Base-by-base conservation (phyloP, 2,888 invertebrate species). In the Actias luna region DNA sequence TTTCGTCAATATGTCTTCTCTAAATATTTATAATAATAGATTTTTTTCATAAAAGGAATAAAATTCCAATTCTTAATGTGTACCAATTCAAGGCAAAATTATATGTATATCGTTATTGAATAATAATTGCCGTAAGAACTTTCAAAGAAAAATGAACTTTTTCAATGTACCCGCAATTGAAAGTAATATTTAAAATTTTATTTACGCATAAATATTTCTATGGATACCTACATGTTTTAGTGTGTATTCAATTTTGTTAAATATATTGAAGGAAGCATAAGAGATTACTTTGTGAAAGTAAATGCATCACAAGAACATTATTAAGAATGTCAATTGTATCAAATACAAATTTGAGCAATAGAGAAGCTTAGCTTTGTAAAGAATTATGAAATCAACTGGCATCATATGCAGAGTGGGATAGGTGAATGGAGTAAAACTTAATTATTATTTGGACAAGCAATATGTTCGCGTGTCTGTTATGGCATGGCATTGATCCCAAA, bases 221-320 rank as follows among this genome's bases (percentile, higher is more conserved):
- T 59, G 31, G 25, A 39, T 61, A 50, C 33, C 67, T 71, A 50
- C 33, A 68, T 71, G 69, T n/a, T 71, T 76, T 72, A 71, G 77
- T 76, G 79, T 72, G 82, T 76, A 82, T 84, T 78, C 87, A 89
- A 87, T 87, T 85, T 87, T 88, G 80, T 87, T 87, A 83, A 85
- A 79, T 50, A 78, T 86, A 81, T 79, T 76, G 78, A 85, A 89
- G 89, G 91, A 8, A 92, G 92, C 92, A 91, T 91, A 89, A 85
- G 92, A 92, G 92, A 92, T 92, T 91, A 90, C 89, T 89, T 85
- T 79, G 84, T 85, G 76, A 80, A 82, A 78, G 73, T 84, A 82
- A 85, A 85, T 86, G 87, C 87, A 89, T 88, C 89, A 86, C 81
- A 80, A 80, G 77, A n/a, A n/a, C 77, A 69, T 80, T 78, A 79